Evolutionary conservation across 2,888 invertebrate species (phyloP).

Genomic region (Itoplectis maculator): DNA sequence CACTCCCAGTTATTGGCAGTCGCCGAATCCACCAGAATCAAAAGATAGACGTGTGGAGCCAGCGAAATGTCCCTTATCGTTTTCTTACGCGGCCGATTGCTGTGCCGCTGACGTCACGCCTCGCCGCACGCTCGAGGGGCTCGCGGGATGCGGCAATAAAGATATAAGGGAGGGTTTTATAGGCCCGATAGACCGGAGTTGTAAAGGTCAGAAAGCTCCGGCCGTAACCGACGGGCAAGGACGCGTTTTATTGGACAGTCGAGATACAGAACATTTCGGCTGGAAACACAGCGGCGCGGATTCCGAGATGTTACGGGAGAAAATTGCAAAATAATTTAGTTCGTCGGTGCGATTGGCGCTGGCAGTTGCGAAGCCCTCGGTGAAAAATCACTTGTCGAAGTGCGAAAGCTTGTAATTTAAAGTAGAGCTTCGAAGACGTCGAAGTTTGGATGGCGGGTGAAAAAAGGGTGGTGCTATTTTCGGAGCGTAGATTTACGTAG

Average conservation of each 20-base stretch:
- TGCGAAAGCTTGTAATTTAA: neutral
- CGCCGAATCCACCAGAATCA: neutral
- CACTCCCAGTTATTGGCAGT: neutral
- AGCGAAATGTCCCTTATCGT: neutral
- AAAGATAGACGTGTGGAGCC: neutral
- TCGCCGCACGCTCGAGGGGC: conserved; percentile 50
- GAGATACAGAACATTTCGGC: neutral
- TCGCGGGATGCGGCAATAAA: conserved; percentile 73
- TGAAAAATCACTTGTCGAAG: conserved; percentile 27
- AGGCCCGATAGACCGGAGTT: conserved; percentile 61
- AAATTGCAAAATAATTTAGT: too few species aligned
- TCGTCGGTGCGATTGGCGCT: too few species aligned
- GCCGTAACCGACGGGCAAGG: conserved; percentile 26
- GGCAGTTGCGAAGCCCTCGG: neutral
- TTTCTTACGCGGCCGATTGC: conserved; percentile 2
- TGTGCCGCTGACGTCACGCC: neutral
- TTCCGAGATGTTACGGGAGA: too few species aligned
- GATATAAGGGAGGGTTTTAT: conserved; percentile 74
- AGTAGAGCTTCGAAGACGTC: neutral
- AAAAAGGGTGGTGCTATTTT: conserved; percentile 38
- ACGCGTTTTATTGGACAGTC: conserved; percentile 6
- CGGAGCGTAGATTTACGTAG: conserved; percentile 4
- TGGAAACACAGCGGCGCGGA: too few species aligned
- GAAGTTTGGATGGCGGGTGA: neutral
- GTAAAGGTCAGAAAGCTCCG: conserved; percentile 68